Conservation (phyloP, 92 coral and sea anemone genomes). For the Micromussa lordhowensis region DNA sequence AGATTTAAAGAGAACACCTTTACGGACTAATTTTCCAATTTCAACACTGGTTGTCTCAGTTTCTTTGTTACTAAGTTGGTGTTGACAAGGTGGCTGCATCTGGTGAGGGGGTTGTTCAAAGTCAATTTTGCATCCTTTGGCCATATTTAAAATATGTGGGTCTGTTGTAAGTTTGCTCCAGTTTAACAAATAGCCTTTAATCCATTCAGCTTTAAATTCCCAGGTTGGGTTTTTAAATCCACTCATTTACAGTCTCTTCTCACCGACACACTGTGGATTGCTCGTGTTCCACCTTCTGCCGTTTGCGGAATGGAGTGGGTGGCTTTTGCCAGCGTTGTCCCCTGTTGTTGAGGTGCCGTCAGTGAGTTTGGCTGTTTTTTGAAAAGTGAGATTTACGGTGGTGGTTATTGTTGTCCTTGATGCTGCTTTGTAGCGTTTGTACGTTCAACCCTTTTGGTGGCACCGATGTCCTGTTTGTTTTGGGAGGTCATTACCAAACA, state of each 20-base stretch:
- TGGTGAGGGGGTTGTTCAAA: constrained; percentile 27
- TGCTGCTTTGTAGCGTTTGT: constrained; percentile 9
- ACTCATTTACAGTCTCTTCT: neutral
- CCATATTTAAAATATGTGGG: constrained; percentile 33
- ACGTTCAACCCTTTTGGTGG: too few relatives aligned
- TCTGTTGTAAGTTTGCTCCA: too few relatives aligned
- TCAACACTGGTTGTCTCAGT: too few relatives aligned
- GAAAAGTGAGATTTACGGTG: constrained; percentile 11
- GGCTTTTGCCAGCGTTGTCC: constrained; percentile 11
- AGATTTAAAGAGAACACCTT: constrained; percentile 8
- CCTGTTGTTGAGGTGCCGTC: neutral
- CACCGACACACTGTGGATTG: neutral
- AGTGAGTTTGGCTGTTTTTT: constrained; percentile 42
- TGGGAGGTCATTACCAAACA: constrained; percentile 49
- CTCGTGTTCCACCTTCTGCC: neutral
- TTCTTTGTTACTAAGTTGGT: constrained; percentile 11
- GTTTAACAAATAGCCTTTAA: constrained; percentile 9
- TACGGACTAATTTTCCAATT: constrained; percentile 10
- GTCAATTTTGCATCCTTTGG: constrained; percentile 47
- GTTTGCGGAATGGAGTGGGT: neutral
- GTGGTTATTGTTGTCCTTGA: constrained; percentile 6
- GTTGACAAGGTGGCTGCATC: neutral
- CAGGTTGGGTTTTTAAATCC: neutral
- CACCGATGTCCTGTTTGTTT: constrained; percentile 43
- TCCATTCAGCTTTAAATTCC: constrained; percentile 34